Evolutionary conservation across 2,797 vertebrate species (phyloP), one percentile per base, ranked within the genome.

Genomic region (Periophthalmus magnuspinnatus): DNA sequence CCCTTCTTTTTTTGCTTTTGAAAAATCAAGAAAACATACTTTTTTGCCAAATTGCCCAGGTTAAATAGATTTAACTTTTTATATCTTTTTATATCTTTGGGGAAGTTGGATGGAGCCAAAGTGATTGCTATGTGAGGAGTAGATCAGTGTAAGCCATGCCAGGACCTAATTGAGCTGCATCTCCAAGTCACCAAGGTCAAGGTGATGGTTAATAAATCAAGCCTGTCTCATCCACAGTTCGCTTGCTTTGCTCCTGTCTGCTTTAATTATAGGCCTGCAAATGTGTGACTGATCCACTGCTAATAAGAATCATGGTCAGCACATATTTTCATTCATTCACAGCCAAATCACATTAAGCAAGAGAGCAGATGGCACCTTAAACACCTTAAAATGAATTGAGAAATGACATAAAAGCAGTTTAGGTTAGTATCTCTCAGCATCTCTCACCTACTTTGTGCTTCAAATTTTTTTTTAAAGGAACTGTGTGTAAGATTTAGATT

Each of bases 131-230:
- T 76, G 86, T 83, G 72, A 71, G 71, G 65, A 89, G 79, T 80
- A 74, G 87, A 88, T 89, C 78, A 81, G 75, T 78, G 41, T 57
- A 54, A 71, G 58, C 69, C 74, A 71, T 74, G 71, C 76, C 50
- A 62, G 80, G 24, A 68, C 81, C 82, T 92, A 90, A 92, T 92
- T 91, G 90, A 91, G 87, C 88, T 80, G 83, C 84, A 82, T 87
- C 82, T 80, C 68, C 58, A 72, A 84, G 88, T 90, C 88, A 86
- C 65, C 80, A 77, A 88, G 90, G 88, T 92, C 89, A 93, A 90
- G 89, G 86, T 92, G 88, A 91, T 76, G 77, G 81, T 85, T 90
- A 89, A 90, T 93, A 90, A 92, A 92, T 93, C 87, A 91, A 60
- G 75, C 79, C 66, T 57, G 77, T 61, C 68, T 84, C 50, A 5